phyloP scores from a whole-genome alignment of 1,140 invertebrate species.

The Meloidogyne exigua region DNA sequence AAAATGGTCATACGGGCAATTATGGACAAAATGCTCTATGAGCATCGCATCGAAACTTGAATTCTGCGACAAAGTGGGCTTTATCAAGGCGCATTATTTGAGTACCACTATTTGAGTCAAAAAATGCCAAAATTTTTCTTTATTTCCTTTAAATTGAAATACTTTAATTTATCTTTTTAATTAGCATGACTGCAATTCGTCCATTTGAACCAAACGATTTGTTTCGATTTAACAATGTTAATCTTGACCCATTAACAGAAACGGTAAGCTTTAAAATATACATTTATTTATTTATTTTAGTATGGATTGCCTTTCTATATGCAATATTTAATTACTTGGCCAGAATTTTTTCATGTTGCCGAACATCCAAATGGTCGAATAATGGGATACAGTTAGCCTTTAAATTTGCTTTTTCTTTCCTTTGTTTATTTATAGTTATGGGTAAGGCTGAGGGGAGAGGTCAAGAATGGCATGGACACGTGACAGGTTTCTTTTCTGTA shows the following conservation, averaged over 20 bases:
- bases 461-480: conserved; percentile 97
- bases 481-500: conserved; percentile 18
- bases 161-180: too few species aligned
- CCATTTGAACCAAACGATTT: conserved; percentile 40
- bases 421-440: conserved; percentile 45
- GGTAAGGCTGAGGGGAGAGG: conserved; percentile 79
- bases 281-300: conserved; percentile 64
- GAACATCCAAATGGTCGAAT: conserved; percentile 90
- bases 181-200: conserved; percentile 39
- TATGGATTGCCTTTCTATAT: conserved; percentile 96
- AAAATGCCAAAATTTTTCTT: too few species aligned
- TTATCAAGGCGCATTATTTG: too few species aligned
- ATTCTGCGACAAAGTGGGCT: too few species aligned
- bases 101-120: too few species aligned
- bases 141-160: too few species aligned
- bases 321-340: conserved; percentile 95
- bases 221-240: conserved; percentile 65
- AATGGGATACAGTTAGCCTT: conserved; percentile 92
- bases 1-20: too few species aligned
- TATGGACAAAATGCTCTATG: too few species aligned
- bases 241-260: conserved; percentile 92
- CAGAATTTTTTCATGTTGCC: conserved; percentile 96
- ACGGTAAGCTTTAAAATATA: conserved; percentile 70
- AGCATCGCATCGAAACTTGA: too few species aligned
- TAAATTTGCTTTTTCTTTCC: neutral